phyloP scores from a whole-genome alignment of 92 coral and sea anemone species.

The Epizoanthus ramosus region DNA sequence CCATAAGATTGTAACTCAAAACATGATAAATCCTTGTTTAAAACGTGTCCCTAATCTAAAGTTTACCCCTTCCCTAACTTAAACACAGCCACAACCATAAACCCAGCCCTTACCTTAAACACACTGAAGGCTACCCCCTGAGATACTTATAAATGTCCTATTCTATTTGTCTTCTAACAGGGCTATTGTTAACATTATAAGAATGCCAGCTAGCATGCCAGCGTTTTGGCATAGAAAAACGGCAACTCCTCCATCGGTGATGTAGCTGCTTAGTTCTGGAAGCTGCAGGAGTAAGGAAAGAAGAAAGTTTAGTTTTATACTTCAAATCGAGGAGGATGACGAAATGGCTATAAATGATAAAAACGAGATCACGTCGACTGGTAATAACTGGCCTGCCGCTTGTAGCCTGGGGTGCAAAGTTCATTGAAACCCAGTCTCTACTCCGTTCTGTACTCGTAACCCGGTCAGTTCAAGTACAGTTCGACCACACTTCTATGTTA shows the following conservation, averaged over 20 bases:
- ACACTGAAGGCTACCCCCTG: no score
- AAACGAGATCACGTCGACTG: no score
- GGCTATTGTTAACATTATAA: conserved; percentile 84
- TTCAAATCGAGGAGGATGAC: neutral
- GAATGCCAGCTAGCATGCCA: conserved; percentile 85
- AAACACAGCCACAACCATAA: no score
- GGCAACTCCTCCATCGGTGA: conserved; percentile 66
- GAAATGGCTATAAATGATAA: neutral
- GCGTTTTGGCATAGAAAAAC: conserved; percentile 77
- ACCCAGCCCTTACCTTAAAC: no score
- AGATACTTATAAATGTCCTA: neutral
- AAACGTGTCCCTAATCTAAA: no score
- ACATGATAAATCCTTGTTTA: no score
- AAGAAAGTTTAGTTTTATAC: neutral
- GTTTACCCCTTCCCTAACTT: no score
- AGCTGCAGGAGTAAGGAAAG: conserved; percentile 54
- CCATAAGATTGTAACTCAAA: no score
- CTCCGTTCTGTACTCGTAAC: no score
- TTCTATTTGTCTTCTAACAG: conserved; percentile 58
- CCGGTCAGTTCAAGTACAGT: neutral
- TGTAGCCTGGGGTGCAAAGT: no score
- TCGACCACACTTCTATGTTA: no score
- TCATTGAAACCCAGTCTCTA: neutral
- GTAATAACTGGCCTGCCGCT: no score
- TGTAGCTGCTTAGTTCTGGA: conserved; percentile 79